A percentile compares a stretch with the other conserved stretches of the same genome.
These are phyloP conservation scores for Sciurus niger DNA, from an alignment of 2,113 vertebrate species.

Conservation along the genomic window DNA sequence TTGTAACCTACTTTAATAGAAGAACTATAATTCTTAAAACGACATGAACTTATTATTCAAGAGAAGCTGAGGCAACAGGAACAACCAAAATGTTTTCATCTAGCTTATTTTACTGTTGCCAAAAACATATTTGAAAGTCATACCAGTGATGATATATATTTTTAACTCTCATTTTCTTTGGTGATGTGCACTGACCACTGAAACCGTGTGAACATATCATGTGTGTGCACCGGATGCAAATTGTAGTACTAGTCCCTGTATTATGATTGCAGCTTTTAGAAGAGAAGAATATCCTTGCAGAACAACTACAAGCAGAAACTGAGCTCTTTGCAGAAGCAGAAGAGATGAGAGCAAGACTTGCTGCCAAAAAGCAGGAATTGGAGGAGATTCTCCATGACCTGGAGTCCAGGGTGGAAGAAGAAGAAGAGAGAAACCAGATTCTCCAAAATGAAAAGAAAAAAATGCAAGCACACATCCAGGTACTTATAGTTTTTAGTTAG, in stretches of 20 bases:
- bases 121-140: not conserved
- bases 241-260: not conserved
- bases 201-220: fast-evolving
- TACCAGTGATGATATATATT: fast-evolving
- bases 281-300: slow-evolving; percentile 98
- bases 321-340: slow-evolving; percentile 99
- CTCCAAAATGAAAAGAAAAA: slow-evolving; percentile 99
- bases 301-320: slow-evolving; percentile 98
- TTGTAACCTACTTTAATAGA: not conserved
- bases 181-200: not conserved
- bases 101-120: not conserved
- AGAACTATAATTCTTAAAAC: not conserved
- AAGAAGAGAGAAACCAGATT: slow-evolving; percentile 97
- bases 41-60: not conserved
- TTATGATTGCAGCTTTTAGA: slow-evolving; percentile 92
- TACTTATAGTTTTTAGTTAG: slow-evolving; percentile 71
- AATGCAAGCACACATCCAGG: slow-evolving; percentile 98
- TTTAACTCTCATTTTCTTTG: not conserved
- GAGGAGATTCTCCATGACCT: slow-evolving; percentile 99
- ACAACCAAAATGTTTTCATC: not conserved
- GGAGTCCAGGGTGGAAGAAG: slow-evolving; percentile 98
- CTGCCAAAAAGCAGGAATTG: slow-evolving; percentile 97
- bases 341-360: slow-evolving; percentile 98
- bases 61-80: not conserved
- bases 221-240: fast-evolving